A percentile compares a stretch with the other conserved stretches of the same genome.
Evolutionary conservation across 2,888 invertebrate species (phyloP).

Genomic region (Hirtodrosophila alboralis): DNA sequence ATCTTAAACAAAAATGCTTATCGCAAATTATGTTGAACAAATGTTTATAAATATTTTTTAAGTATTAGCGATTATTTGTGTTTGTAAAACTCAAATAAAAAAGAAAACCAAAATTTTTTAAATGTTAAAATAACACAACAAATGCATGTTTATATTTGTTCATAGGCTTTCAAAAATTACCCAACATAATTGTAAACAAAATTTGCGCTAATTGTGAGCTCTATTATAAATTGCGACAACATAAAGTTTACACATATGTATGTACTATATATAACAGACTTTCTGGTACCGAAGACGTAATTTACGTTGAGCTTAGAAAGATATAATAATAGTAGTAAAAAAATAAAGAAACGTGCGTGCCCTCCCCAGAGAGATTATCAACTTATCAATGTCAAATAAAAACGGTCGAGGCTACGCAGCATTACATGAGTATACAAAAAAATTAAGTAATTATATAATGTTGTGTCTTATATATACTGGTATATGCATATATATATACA

Average conservation of each 20-base stretch:
- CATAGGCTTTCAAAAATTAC: slow-evolving; percentile 28
- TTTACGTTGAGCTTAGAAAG: slow-evolving; percentile 20
- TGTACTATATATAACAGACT: slow-evolving; percentile 3
- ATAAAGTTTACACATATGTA: slow-evolving; percentile 7
- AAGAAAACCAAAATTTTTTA: slow-evolving; percentile 2
- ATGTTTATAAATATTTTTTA: neutral
- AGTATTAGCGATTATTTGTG: neutral
- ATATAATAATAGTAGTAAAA: slow-evolving; percentile 3
- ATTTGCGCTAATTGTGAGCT: slow-evolving; percentile 27
- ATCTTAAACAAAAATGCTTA: slow-evolving; percentile 39
- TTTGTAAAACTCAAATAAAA: neutral
- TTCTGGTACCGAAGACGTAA: slow-evolving; percentile 40
- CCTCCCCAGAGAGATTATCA: slow-evolving; percentile 47
- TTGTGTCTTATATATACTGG: slow-evolving; percentile 2
- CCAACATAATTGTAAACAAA: slow-evolving; percentile 34
- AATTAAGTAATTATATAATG: neutral
- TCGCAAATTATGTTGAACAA: slow-evolving; percentile 11
- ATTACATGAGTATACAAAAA: slow-evolving; percentile 30
- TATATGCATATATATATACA: neutral
- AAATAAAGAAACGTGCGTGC: slow-evolving; percentile 25
- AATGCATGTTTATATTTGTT: slow-evolving; percentile 16
- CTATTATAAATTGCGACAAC: slow-evolving; percentile 17
- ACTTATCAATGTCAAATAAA: slow-evolving; percentile 48
- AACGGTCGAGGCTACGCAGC: slow-evolving; percentile 39
- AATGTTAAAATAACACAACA: neutral